Conservation (phyloP, 2,113 vertebrate genomes). For the Paralichthys olivaceus region DNA sequence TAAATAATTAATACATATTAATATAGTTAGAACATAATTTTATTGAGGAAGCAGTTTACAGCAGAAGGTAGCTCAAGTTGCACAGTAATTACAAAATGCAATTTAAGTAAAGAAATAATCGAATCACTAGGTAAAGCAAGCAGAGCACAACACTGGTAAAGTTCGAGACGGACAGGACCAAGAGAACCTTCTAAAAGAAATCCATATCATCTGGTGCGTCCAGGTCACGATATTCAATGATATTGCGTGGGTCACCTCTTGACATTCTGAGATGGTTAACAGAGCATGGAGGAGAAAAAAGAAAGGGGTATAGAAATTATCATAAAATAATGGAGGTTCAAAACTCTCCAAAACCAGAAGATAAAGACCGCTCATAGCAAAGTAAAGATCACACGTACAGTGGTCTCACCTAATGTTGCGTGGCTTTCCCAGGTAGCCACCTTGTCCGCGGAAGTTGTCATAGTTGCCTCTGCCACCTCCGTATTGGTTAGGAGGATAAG, state of each 20-base stretch:
- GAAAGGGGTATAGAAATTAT: neutral
- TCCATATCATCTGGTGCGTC: constrained; percentile 93
- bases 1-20: constrained; percentile 12
- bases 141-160: constrained; percentile 7
- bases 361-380: neutral
- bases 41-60: constrained; percentile 66
- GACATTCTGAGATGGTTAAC: constrained; percentile 84
- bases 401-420: constrained; percentile 89
- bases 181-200: constrained; percentile 85
- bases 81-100: constrained; percentile 48
- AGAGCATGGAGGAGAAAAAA: neutral
- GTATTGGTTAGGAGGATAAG: constrained; percentile 90
- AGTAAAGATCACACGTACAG: constrained; percentile 51
- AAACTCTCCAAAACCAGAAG: neutral
- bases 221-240: constrained; percentile 92
- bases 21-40: constrained; percentile 48
- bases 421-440: constrained; percentile 89
- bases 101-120: constrained; percentile 17
- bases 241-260: constrained; percentile 90
- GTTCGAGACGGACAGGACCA: constrained; percentile 4
- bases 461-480: constrained; percentile 89
- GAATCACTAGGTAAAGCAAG: constrained; percentile 19
- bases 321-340: neutral
- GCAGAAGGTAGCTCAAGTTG: constrained; percentile 9
- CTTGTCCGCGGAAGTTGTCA: constrained; percentile 91